Evolutionary conservation across 2,797 vertebrate genomes (phyloP).

Genomic region (Coccyzus lansbergi): DNA sequence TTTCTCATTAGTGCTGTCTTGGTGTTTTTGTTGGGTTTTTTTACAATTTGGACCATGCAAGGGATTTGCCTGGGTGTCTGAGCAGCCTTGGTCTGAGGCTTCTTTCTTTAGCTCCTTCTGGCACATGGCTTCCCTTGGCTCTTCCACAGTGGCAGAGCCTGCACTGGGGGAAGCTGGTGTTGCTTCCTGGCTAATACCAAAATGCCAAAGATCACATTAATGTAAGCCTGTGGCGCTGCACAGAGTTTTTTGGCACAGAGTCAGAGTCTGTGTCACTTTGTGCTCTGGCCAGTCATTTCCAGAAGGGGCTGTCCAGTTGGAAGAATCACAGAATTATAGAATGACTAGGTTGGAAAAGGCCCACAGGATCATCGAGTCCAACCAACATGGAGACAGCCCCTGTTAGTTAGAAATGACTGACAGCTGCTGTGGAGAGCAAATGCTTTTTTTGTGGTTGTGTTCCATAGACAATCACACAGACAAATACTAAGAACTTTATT

Average conservation of each 20-base stretch:
- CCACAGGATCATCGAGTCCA: too few relatives aligned
- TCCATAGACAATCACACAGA: not conserved
- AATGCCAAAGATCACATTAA: not conserved
- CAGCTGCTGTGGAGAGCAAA: not conserved
- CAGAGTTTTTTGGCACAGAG: not conserved
- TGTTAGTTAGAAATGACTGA: not conserved
- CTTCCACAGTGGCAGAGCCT: not conserved
- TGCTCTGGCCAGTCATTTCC: not conserved
- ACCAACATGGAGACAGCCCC: not conserved
- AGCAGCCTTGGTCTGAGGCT: not conserved
- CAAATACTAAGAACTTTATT: not conserved
- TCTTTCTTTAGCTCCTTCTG: not conserved
- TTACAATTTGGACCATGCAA: not conserved
- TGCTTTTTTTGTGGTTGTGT: not conserved
- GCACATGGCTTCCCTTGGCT: not conserved
- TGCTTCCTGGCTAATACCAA: not conserved
- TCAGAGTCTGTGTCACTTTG: not conserved
- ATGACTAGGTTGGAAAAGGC: too few relatives aligned
- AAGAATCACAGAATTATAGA: not conserved
- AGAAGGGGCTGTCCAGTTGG: not conserved
- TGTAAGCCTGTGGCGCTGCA: not conserved
- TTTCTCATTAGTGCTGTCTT: not conserved
- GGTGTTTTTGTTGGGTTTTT: not conserved
- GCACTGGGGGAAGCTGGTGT: not conserved
- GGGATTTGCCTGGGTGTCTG: not conserved